These are phyloP conservation scores for Brachionus koreanus DNA, from an alignment of 1,140 invertebrate genomes.

Conservation along the genomic window DNA sequence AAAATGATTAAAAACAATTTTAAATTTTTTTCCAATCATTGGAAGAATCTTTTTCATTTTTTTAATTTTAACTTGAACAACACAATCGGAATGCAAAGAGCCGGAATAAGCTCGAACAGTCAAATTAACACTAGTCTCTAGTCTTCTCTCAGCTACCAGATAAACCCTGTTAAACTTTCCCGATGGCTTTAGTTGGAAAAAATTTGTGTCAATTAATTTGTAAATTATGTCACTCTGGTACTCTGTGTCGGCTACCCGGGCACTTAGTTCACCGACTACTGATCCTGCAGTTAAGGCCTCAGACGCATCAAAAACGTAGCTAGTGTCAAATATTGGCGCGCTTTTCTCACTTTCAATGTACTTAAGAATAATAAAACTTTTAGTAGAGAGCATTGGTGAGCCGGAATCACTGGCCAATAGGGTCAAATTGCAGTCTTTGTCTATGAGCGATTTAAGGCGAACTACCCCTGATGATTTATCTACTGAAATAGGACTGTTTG, in stretches of 20 bases:
- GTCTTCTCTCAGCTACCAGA: not conserved
- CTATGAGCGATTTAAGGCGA: not conserved
- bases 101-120: not conserved
- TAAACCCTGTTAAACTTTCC: not conserved
- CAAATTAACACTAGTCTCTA: not conserved
- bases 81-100: not conserved
- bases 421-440: not conserved
- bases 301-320: not conserved
- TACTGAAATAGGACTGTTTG: not conserved
- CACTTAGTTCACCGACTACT: not conserved
- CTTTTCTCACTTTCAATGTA: not conserved
- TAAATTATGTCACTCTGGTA: not conserved
- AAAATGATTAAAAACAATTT: constrained; percentile 37
- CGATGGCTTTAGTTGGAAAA: not conserved
- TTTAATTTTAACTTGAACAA: not conserved
- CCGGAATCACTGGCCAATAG: constrained; percentile 1
- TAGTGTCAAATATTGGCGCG: not conserved
- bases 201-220: not conserved
- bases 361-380: not conserved
- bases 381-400: not conserved
- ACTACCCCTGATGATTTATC: not conserved
- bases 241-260: not conserved
- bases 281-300: not conserved
- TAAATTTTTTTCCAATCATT: not conserved
- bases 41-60: not conserved